Conservation (phyloP, 2,888 invertebrate species). For the Andrena bicolor region DNA sequence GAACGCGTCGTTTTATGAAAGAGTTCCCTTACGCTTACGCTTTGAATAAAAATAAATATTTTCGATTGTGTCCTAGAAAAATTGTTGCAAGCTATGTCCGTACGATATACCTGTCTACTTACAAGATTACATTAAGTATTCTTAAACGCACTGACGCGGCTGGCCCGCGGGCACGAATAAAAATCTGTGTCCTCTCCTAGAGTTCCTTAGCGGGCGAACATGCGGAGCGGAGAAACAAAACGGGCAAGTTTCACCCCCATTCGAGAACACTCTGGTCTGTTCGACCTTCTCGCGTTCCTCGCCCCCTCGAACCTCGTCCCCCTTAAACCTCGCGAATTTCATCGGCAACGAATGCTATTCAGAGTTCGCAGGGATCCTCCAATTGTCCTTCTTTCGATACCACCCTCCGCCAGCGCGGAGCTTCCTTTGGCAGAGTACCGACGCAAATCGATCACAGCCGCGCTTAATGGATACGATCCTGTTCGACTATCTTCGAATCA, state of each 20-base stretch:
- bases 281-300: not conserved
- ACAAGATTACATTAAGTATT: constrained; percentile 68
- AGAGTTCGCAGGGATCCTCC: not conserved
- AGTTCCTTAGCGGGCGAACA: not conserved
- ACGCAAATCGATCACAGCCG: not conserved
- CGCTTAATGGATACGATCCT: constrained; percentile 1
- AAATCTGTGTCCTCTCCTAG: constrained; percentile 3
- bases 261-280: not conserved
- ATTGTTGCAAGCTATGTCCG: constrained; percentile 69
- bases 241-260: not conserved
- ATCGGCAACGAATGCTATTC: not conserved
- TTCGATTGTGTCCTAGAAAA: constrained; percentile 76
- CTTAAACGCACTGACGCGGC: constrained; percentile 43
- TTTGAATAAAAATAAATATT: constrained; percentile 79
- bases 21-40: constrained; percentile 64
- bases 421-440: not conserved
- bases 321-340: not conserved
- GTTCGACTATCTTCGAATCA: constrained; percentile 1
- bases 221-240: not conserved
- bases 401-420: not conserved
- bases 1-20: constrained; percentile 57
- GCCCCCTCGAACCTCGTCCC: not conserved
- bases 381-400: not conserved
- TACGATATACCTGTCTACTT: constrained; percentile 65
- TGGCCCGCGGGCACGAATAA: constrained; percentile 15